Evolutionary conservation across 2,888 invertebrate genomes (phyloP).

Genomic region (Spodoptera picta): DNA sequence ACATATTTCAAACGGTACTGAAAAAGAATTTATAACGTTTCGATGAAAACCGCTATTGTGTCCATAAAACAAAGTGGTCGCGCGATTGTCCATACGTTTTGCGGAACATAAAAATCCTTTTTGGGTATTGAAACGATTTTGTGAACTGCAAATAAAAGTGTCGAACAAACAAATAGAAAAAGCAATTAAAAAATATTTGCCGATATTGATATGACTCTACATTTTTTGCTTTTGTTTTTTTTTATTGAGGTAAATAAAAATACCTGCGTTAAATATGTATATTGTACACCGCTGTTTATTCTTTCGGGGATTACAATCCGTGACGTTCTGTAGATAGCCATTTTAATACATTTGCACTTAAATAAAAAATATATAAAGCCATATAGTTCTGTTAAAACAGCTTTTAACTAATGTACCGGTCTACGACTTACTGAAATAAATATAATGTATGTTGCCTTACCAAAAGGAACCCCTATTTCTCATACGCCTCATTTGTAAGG

Average conservation of each 20-base stretch:
- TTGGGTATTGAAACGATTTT: slow-evolving; percentile 24
- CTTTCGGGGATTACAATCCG: too few species aligned
- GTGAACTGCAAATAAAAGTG: slow-evolving; percentile 17
- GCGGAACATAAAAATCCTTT: slow-evolving; percentile 30
- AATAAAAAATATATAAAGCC: too few species aligned
- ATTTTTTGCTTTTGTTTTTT: too few species aligned
- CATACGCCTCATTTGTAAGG: slow-evolving; percentile 30
- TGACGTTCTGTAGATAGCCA: too few species aligned
- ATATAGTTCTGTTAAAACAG: too few species aligned
- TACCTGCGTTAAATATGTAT: too few species aligned
- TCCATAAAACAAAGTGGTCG: slow-evolving; percentile 25
- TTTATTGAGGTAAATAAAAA: too few species aligned
- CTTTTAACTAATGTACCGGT: too few species aligned
- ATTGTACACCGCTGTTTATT: too few species aligned
- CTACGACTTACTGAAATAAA: slow-evolving; percentile 13
- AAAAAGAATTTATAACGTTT: slow-evolving; percentile 17
- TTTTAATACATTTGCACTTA: too few species aligned
- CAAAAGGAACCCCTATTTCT: slow-evolving; percentile 9
- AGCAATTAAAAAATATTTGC: slow-evolving; percentile 17
- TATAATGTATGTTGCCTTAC: slow-evolving; percentile 10
- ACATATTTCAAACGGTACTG: background rate
- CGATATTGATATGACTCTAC: background rate
- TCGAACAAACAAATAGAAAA: slow-evolving; percentile 21
- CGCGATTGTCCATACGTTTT: slow-evolving; percentile 15
- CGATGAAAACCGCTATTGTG: slow-evolving; percentile 18